Percentiles rank a stretch among this genome's conserved stretches.
Evolutionary conservation across 2,888 invertebrate genomes (phyloP).

Genomic region (Meteorus cinctellus): DNA sequence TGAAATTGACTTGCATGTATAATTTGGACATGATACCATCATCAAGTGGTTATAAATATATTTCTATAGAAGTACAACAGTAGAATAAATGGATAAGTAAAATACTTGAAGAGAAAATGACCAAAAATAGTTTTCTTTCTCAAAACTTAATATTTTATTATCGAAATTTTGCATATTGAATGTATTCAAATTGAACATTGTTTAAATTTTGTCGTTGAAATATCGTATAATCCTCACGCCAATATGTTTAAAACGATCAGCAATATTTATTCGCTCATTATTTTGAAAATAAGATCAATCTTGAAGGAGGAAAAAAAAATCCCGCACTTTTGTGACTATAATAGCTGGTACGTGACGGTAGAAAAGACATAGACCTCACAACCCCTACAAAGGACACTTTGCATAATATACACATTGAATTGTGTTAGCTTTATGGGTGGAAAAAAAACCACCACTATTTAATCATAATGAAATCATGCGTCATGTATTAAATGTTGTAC

Average conservation of each 20-base stretch:
- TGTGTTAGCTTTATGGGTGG: constrained; percentile 33
- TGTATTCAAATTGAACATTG: too few relatives aligned
- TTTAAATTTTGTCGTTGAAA: too few relatives aligned
- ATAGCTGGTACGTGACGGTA: constrained; percentile 60
- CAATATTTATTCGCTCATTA: not conserved
- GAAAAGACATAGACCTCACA: constrained; percentile 42
- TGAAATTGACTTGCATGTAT: not conserved
- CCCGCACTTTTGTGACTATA: constrained; percentile 45
- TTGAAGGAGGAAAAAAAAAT: not conserved
- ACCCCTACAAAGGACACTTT: constrained; percentile 54
- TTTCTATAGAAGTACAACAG: too few relatives aligned
- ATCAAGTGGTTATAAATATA: not conserved
- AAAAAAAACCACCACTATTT: constrained; percentile 50
- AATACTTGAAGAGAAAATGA: too few relatives aligned
- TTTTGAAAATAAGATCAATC: constrained; percentile 11
- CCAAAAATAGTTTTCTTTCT: too few relatives aligned
- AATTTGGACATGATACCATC: not conserved
- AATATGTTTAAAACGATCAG: too few relatives aligned
- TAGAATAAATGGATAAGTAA: too few relatives aligned
- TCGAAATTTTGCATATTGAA: too few relatives aligned
- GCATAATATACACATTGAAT: constrained; percentile 63
- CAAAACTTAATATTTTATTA: too few relatives aligned
- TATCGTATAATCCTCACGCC: too few relatives aligned
- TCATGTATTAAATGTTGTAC: constrained; percentile 35
- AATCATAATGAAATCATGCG: constrained; percentile 55